Evolutionary conservation across 1,140 invertebrate species (phyloP).

Genomic region (Diorhabda carinulata): DNA sequence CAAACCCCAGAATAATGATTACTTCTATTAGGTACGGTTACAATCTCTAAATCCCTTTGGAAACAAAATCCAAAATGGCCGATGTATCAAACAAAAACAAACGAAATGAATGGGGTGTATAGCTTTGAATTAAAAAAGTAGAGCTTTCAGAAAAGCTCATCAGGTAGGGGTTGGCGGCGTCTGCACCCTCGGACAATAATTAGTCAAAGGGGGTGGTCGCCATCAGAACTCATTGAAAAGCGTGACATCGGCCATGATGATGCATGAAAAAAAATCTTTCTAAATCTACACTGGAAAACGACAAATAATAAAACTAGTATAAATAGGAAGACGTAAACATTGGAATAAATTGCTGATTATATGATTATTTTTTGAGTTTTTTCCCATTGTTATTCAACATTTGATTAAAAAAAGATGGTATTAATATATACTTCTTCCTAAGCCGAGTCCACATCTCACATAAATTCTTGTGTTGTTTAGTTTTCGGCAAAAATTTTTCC

Average conservation of each 20-base stretch:
- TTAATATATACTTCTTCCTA: too few species aligned
- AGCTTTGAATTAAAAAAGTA: conserved; percentile 22
- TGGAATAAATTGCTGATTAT: too few species aligned
- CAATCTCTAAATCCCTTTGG: neutral
- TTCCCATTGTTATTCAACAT: too few species aligned
- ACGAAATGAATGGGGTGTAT: conserved; percentile 17
- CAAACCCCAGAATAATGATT: neutral
- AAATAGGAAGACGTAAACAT: too few species aligned
- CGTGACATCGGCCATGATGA: conserved; percentile 7
- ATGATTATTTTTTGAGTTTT: too few species aligned
- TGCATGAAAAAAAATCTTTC: too few species aligned
- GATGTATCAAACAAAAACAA: conserved; percentile 19
- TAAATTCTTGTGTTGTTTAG: too few species aligned
- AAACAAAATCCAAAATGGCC: conserved; percentile 27
- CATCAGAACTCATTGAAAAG: conserved; percentile 12
- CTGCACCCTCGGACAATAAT: conserved; percentile 42
- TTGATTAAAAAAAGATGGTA: too few species aligned
- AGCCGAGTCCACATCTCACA: too few species aligned
- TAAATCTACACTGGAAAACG: too few species aligned
- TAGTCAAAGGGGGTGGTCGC: conserved; percentile 42
- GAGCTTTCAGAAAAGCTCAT: conserved; percentile 22
- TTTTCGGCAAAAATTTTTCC: too few species aligned
- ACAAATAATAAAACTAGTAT: too few species aligned
- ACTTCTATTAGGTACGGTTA: conserved; percentile 1
- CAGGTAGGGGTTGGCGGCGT: conserved; percentile 23